phyloP scores from a whole-genome alignment of 2,888 invertebrate genomes.

The Belgica antarctica region DNA sequence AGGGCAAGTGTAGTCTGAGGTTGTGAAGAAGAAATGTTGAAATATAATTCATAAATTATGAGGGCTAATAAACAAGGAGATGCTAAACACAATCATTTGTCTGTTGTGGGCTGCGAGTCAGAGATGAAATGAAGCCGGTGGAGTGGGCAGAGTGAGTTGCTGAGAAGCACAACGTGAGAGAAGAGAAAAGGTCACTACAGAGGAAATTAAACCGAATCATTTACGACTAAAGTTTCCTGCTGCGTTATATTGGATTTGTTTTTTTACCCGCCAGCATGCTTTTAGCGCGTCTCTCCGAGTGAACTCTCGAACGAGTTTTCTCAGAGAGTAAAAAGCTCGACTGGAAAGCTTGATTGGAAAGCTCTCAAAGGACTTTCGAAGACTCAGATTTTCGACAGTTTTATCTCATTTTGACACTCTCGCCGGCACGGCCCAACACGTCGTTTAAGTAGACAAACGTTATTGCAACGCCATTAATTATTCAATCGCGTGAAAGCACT shows the following conservation, averaged over 20 bases:
- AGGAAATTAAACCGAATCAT: constrained; percentile 39
- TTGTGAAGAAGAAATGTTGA: constrained; percentile 31
- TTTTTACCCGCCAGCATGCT: neutral
- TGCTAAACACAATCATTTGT: constrained; percentile 35
- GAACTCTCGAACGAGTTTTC: no score
- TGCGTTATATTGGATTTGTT: neutral
- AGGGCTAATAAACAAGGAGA: constrained; percentile 22
- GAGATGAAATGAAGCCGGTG: neutral
- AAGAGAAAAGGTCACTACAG: constrained; percentile 1
- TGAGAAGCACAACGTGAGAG: neutral
- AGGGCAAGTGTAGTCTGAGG: constrained; percentile 3
- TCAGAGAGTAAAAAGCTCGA: neutral
- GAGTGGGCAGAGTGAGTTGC: neutral
- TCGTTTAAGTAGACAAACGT: neutral
- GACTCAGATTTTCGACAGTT: neutral
- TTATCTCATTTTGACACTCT: neutral
- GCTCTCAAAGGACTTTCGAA: constrained; percentile 7
- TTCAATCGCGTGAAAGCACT: neutral
- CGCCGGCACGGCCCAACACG: neutral
- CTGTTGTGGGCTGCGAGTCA: constrained; percentile 3
- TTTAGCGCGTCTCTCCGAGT: neutral
- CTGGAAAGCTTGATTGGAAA: neutral
- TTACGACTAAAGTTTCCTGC: neutral
- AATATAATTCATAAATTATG: constrained; percentile 38
- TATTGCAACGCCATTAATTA: constrained; percentile 11